A percentile compares a stretch with the other conserved stretches of the same genome.
These are phyloP conservation scores for Chunga burmeisteri DNA, from an alignment of 2,113 vertebrate genomes.

Conservation along the genomic window DNA sequence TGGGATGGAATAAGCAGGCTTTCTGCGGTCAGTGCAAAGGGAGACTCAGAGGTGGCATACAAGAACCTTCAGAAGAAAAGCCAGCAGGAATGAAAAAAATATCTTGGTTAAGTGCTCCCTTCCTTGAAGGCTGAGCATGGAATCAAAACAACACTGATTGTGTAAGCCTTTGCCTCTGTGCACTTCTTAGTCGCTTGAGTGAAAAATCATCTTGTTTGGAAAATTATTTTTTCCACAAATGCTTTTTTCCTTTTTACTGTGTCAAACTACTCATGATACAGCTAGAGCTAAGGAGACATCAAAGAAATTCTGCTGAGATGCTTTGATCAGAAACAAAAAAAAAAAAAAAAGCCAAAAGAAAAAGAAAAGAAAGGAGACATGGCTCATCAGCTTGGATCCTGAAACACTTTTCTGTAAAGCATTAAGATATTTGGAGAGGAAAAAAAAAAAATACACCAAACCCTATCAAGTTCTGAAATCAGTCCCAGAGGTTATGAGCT, in stretches of 20 bases:
- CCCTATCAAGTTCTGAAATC: not conserved
- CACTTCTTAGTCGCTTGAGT: not conserved
- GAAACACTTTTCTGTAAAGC: not conserved
- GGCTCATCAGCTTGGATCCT: not conserved
- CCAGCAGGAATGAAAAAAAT: not conserved
- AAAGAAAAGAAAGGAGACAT: not conserved
- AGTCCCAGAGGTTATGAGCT: not conserved
- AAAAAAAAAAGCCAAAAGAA: not conserved
- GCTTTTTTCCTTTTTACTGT: not conserved
- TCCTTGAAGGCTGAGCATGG: not conserved
- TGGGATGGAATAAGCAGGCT: not conserved
- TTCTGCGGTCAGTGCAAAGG: not conserved
- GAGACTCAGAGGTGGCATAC: not conserved
- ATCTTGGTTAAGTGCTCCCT: not conserved
- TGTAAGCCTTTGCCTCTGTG: not conserved
- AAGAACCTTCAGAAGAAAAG: not conserved
- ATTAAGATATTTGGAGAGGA: not conserved
- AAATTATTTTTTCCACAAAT: not conserved
- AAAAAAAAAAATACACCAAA: not conserved
- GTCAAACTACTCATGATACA: constrained; percentile 1
- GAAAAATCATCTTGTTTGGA: not conserved
- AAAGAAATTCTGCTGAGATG: constrained; percentile 14
- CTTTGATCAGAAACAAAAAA: not conserved
- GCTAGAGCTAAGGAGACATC: not conserved
- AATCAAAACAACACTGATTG: not conserved